Percentiles rank a stretch among this genome's conserved stretches.
Conservation (phyloP, 2,113 vertebrate species). For the Barnardius zonarius region DNA sequence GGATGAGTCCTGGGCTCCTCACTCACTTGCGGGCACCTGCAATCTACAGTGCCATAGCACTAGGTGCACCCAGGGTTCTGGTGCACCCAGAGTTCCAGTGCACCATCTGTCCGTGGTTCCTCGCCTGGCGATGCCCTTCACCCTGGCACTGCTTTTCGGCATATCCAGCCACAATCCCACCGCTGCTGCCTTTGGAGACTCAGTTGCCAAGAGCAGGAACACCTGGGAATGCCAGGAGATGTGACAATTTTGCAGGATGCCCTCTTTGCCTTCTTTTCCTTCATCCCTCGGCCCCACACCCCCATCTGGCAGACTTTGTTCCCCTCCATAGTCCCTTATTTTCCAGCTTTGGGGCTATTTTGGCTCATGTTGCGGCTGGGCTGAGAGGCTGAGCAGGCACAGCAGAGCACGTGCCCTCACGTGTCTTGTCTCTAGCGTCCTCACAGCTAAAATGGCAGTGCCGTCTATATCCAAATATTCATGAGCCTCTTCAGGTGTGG, state of each 20-base stretch:
- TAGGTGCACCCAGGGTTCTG: not conserved
- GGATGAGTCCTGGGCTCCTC: not conserved
- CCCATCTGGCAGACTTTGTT: not conserved
- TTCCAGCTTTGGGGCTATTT: not conserved
- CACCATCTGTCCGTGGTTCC: not conserved
- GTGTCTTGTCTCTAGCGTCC: not conserved
- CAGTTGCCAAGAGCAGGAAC: not conserved
- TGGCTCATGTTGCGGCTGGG: fast-evolving
- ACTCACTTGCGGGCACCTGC: not conserved
- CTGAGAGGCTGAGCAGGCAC: not conserved
- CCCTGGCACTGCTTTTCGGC: not conserved
- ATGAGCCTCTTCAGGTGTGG: not conserved
- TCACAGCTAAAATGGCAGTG: not conserved
- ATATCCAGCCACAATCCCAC: not conserved
- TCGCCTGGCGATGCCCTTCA: fast-evolving
- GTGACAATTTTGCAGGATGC: not conserved
- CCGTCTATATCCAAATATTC: not conserved
- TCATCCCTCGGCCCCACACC: not conserved
- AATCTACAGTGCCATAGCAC: fast-evolving
- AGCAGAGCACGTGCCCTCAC: not conserved
- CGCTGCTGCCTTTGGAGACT: not conserved
- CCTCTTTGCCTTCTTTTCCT: not conserved
- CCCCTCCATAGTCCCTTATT: not conserved
- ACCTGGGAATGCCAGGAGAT: not conserved
- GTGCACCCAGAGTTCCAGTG: not conserved